A percentile compares a stretch with the other conserved stretches of the same genome.
Evolutionary conservation across 2,888 invertebrate species (phyloP).

Genomic region (Mystacides longicornis): DNA sequence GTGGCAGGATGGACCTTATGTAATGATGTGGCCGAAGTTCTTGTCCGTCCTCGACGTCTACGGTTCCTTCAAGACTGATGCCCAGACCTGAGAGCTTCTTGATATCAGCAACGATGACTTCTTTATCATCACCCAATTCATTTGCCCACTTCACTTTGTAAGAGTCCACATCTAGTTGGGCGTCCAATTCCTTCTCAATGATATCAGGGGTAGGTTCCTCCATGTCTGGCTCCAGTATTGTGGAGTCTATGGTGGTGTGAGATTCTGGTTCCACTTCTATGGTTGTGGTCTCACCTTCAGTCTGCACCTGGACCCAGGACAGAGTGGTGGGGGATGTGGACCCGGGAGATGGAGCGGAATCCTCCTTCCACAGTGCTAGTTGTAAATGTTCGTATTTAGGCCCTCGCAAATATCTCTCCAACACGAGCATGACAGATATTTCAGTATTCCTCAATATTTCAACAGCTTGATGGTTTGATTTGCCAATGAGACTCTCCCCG

Average conservation of each 20-base stretch:
- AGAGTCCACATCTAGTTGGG: slow-evolving; percentile 63
- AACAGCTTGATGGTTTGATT: slow-evolving; percentile 95
- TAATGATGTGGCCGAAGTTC: slow-evolving; percentile 98
- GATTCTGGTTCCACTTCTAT: slow-evolving; percentile 77
- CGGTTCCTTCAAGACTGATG: slow-evolving; percentile 96
- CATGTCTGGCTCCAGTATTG: slow-evolving; percentile 52
- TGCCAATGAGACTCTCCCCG: slow-evolving; percentile 79
- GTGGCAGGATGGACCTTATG: slow-evolving; percentile 90
- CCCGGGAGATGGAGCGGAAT: slow-evolving; percentile 51
- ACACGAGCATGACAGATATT: slow-evolving; percentile 77
- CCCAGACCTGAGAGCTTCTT: slow-evolving; percentile 91
- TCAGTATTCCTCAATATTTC: slow-evolving; percentile 92
- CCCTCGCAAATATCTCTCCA: slow-evolving; percentile 88
- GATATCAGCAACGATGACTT: slow-evolving; percentile 88
- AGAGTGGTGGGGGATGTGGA: slow-evolving; percentile 76
- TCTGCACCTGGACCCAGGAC: slow-evolving; percentile 76
- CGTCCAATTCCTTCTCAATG: slow-evolving; percentile 45
- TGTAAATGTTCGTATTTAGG: slow-evolving; percentile 89
- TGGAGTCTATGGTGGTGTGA: slow-evolving; percentile 72
- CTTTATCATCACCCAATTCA: slow-evolving; percentile 73
- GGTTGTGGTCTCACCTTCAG: slow-evolving; percentile 52
- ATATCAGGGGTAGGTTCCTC: slow-evolving; percentile 48
- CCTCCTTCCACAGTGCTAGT: slow-evolving; percentile 68
- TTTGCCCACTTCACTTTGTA: slow-evolving; percentile 74
- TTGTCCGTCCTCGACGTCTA: slow-evolving; percentile 94